phyloP scores from a whole-genome alignment of 2,113 vertebrate species.

The Neodon shergylaensis region DNA sequence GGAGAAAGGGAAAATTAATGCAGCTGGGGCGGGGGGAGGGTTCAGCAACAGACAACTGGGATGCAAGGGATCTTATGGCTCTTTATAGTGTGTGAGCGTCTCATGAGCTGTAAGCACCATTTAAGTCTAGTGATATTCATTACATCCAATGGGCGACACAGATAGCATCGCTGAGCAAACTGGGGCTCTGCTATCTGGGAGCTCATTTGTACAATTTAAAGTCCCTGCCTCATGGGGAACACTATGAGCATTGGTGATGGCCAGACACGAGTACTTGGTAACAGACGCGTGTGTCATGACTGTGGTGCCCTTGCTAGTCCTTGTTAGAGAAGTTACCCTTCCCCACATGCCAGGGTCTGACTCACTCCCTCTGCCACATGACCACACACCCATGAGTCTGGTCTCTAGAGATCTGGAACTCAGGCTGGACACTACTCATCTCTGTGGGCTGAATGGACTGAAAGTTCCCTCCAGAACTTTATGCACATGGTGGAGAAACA shows the following conservation, averaged over 20 bases:
- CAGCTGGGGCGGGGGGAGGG: accelerated
- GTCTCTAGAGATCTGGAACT: not conserved
- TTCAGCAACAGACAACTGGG: not conserved
- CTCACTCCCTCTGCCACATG: not conserved
- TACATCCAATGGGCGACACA: not conserved
- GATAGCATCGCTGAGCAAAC: not conserved
- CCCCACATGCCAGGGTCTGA: not conserved
- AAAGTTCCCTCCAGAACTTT: not conserved
- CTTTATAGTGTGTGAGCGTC: not conserved
- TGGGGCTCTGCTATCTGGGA: not conserved
- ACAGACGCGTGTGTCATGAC: not conserved
- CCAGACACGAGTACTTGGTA: not conserved
- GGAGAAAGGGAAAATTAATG: not conserved
- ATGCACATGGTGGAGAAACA: not conserved
- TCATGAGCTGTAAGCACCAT: not conserved
- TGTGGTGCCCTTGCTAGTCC: not conserved
- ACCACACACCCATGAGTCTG: not conserved
- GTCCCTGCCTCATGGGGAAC: not conserved
- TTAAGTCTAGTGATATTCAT: not conserved
- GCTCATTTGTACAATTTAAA: not conserved
- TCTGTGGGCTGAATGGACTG: not conserved
- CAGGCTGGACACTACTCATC: not conserved
- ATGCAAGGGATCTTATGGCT: accelerated
- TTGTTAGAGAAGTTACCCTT: not conserved
- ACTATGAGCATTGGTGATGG: not conserved